A percentile compares a stretch with the other conserved stretches of the same genome.
Conservation (phyloP, 2,113 vertebrate species). For the Ginglymostoma cirratum region DNA sequence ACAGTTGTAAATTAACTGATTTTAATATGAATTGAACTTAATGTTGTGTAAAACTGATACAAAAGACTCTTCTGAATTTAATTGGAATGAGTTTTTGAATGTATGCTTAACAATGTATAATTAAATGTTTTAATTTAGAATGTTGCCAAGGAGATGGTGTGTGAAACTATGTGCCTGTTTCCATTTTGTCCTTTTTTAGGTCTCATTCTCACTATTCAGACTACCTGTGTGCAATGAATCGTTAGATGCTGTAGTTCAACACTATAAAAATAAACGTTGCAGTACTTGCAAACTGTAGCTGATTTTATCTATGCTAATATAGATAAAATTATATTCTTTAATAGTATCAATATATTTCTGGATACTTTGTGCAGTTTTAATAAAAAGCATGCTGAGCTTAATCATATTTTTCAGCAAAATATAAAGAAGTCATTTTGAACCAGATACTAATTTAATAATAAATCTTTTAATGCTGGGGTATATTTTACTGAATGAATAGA, state of each 20-base stretch:
- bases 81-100: background rate
- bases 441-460: background rate
- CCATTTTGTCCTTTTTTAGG: background rate
- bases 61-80: background rate
- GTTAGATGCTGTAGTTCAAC: background rate
- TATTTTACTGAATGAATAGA: background rate
- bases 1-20: background rate
- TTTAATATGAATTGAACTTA: background rate
- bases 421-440: background rate
- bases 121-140: background rate
- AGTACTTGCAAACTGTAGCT: background rate
- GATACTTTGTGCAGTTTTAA: background rate
- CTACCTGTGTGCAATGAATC: background rate
- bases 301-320: background rate
- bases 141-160: background rate
- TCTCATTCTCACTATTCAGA: background rate
- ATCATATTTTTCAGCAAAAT: background rate
- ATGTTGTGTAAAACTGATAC: background rate
- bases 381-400: background rate
- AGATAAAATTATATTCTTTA: background rate
- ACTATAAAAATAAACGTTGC: background rate
- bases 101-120: background rate
- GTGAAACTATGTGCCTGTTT: background rate
- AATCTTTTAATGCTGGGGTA: background rate
- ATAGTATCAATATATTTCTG: background rate